Conservation (phyloP, 2,113 vertebrate species). For the Osmerus eperlanus region DNA sequence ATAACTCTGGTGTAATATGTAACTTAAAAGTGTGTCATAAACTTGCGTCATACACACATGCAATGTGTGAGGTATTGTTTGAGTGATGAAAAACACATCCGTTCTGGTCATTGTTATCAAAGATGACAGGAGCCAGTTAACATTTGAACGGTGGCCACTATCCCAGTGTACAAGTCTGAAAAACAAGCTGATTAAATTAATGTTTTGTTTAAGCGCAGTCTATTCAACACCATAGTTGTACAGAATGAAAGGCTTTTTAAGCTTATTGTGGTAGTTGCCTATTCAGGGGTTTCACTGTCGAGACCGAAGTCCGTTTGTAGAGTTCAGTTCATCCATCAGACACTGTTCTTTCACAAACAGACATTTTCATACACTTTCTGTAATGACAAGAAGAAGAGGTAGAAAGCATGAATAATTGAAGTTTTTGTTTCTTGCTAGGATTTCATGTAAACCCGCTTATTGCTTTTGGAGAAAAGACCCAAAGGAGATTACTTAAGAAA, state of each 20-base stretch:
- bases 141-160: too few species aligned
- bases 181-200: too few species aligned
- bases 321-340: neutral
- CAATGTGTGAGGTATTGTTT: too few species aligned
- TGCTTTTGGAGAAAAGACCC: neutral
- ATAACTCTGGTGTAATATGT: too few species aligned
- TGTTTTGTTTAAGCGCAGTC: too few species aligned
- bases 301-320: neutral
- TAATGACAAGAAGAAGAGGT: neutral
- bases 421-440: slow-evolving; percentile 12
- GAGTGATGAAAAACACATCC: too few species aligned
- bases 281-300: slow-evolving; percentile 3
- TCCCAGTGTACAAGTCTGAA: too few species aligned
- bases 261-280: neutral
- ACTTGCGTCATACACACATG: too few species aligned
- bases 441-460: slow-evolving; percentile 1
- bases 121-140: too few species aligned
- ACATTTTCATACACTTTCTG: neutral
- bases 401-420: slow-evolving; percentile 1
- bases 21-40: too few species aligned
- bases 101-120: too few species aligned
- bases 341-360: slow-evolving; percentile 1
- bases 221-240: too few species aligned
- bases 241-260: neutral
- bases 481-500: slow-evolving; percentile 4